Evolutionary conservation across 2,888 invertebrate species (phyloP), one percentile per base, ranked within the genome.

Genomic region (Fragum fragum): DNA sequence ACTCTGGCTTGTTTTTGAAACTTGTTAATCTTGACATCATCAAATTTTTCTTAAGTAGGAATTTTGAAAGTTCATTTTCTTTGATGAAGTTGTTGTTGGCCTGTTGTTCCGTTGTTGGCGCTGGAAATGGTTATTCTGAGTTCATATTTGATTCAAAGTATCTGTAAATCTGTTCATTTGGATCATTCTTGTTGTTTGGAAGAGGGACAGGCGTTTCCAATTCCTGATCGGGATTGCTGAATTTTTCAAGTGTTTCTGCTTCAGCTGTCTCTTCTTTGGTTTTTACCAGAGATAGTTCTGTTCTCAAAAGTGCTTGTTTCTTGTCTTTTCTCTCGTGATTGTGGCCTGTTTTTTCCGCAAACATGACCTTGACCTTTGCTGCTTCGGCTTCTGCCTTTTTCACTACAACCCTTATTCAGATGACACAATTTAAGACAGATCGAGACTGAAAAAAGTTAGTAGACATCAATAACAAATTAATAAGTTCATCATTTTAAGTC

Each of bases 1-100:
- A 39, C 42, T 82, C 78, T 32, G 68, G 66, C 42, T 68, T 53
- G 39, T 75, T 78, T 28, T 71, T 71, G 66, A 82, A 78, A 16
- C 32, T 63, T 9, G 52, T 71, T 26, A 78, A 39, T 47, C 74
- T 55, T 14, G 81, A 73, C 28, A 81, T 28, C 32, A 73, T 29
- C 42, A 81, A 57, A n/a, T 85, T 78, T 61, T 81, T 79, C 32
- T 61, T 70, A 1, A 70, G 7, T 9, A 70, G 53, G 39, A 70
- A 70, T 32, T 29, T 52, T 18, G 70, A 52, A 9, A 70, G 28
- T 3, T 53, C 52, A 3, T n/a, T 52, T 6, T 18, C 68, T 68
- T 7, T n/a, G 21, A n/a, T 57, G 26, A 11, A n/a, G 21, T 47
- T 47, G 47, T 47, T 47, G 47, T 14, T 9, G 14, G 47, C 14